Percentiles rank a stretch among this genome's conserved stretches.
Evolutionary conservation across 2,113 vertebrate genomes (phyloP).

Genomic region (Megaleporinus macrocephalus): DNA sequence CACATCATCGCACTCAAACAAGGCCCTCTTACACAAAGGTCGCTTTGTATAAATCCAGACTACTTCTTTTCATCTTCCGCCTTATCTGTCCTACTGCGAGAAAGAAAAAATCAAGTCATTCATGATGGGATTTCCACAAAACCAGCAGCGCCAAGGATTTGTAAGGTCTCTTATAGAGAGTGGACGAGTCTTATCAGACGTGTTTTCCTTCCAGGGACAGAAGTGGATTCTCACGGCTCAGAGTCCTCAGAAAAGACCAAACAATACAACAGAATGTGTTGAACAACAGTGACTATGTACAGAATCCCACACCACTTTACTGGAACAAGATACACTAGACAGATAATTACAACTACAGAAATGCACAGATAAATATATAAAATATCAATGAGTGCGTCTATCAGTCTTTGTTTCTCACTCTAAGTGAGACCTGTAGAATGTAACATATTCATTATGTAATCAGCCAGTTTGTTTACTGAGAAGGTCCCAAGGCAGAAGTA

Average conservation of each 20-base stretch:
- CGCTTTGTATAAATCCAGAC: slow-evolving; percentile 21
- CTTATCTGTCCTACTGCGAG: neutral
- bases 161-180: slow-evolving; percentile 8
- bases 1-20: slow-evolving; percentile 7
- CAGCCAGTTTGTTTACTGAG: no score
- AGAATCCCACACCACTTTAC: neutral
- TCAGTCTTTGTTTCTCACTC: no score
- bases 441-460: no score
- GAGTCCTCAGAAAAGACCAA: no score
- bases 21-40: slow-evolving; percentile 33
- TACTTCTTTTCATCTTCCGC: slow-evolving; percentile 31
- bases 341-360: no score
- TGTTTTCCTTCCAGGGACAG: neutral
- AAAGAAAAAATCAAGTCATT: neutral
- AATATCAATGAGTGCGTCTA: no score
- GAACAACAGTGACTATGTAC: no score
- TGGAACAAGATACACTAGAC: no score
- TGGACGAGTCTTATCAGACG: neutral
- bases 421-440: neutral
- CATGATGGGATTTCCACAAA: slow-evolving; percentile 3
- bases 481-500: no score
- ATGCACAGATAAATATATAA: no score
- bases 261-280: no score
- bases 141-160: slow-evolving; percentile 5
- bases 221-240: neutral